Evolutionary conservation across 2,113 vertebrate genomes (phyloP).

Genomic region (Clinocottus analis): DNA sequence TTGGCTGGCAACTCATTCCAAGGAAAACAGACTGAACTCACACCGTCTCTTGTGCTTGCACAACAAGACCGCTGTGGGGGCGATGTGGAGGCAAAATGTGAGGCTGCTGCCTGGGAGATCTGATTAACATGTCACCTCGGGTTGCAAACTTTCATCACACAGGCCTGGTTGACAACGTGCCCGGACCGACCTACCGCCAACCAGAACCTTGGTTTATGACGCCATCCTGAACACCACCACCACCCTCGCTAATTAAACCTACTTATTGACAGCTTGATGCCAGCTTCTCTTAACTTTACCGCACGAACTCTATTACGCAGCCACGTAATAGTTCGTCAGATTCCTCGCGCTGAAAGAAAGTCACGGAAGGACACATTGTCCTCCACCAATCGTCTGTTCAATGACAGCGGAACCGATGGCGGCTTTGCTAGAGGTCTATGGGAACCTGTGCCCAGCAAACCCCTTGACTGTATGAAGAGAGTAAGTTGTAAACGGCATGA

Average conservation of each 20-base stretch:
- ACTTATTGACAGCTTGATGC: slow-evolving; percentile 30
- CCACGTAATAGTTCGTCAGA: background rate
- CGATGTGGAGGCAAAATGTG: slow-evolving; percentile 44
- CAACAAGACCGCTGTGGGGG: slow-evolving; percentile 39
- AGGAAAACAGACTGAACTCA: slow-evolving; percentile 66
- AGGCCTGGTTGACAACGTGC: slow-evolving; percentile 52
- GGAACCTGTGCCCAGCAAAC: slow-evolving; percentile 10
- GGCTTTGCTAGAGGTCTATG: background rate
- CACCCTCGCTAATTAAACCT: slow-evolving; percentile 50
- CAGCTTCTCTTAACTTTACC: slow-evolving; percentile 8
- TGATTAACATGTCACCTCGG: slow-evolving; percentile 67
- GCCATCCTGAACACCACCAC: slow-evolving; percentile 17
- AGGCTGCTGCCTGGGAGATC: slow-evolving; percentile 44
- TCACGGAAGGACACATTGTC: background rate
- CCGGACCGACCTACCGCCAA: slow-evolving; percentile 14
- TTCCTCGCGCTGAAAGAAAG: background rate
- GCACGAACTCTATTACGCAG: background rate
- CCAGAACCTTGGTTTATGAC: slow-evolving; percentile 21
- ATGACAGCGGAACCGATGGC: slow-evolving; percentile 7
- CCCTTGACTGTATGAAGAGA: slow-evolving; percentile 5
- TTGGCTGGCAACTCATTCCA: slow-evolving; percentile 57
- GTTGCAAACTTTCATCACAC: slow-evolving; percentile 56
- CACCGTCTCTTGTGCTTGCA: slow-evolving; percentile 44
- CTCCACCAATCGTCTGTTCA: background rate
- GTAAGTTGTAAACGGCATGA: slow-evolving; percentile 1